These are phyloP conservation scores for Corydoras sp. DNA, from an alignment of 2,113 vertebrate genomes.

Conservation along the genomic window DNA sequence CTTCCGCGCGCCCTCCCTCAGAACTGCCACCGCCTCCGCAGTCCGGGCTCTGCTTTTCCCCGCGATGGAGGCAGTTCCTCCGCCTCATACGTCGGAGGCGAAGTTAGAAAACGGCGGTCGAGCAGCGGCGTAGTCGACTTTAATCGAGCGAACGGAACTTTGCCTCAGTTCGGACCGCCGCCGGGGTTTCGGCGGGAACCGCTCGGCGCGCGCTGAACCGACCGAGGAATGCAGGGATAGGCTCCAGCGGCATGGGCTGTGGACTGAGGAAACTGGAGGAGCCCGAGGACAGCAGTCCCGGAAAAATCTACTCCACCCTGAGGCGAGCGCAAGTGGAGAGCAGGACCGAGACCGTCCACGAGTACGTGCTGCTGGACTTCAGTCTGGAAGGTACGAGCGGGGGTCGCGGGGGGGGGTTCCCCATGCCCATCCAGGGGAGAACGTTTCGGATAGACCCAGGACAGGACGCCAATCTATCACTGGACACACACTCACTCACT, in stretches of 20 bases:
- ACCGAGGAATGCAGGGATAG: constrained; percentile 17
- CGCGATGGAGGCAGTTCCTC: neutral
- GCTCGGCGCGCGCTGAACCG: neutral
- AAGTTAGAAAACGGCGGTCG: neutral
- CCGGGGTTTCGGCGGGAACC: neutral
- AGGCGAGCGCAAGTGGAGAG: constrained; percentile 95
- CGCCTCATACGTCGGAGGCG: neutral
- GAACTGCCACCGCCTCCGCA: constrained; percentile 7
- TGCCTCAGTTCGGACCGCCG: neutral
- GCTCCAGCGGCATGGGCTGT: constrained; percentile 81
- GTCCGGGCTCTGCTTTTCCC: constrained; percentile 19
- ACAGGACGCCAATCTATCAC: too few relatives aligned
- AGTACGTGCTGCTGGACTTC: constrained; percentile 93
- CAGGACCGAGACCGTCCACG: constrained; percentile 81
- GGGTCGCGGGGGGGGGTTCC: too few relatives aligned
- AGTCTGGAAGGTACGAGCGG: constrained; percentile 79
- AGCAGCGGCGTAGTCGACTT: neutral
- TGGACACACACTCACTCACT: too few relatives aligned
- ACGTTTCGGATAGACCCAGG: too few relatives aligned
- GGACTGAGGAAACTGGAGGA: constrained; percentile 93
- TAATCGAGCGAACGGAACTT: neutral
- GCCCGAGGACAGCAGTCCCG: constrained; percentile 92
- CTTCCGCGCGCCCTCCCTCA: constrained; percentile 16
- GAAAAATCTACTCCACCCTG: constrained; percentile 96
- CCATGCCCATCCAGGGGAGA: too few relatives aligned